These are phyloP conservation scores for Xanthostigma xanthostigma DNA, from an alignment of 2,888 invertebrate species.

Conservation along the genomic window DNA sequence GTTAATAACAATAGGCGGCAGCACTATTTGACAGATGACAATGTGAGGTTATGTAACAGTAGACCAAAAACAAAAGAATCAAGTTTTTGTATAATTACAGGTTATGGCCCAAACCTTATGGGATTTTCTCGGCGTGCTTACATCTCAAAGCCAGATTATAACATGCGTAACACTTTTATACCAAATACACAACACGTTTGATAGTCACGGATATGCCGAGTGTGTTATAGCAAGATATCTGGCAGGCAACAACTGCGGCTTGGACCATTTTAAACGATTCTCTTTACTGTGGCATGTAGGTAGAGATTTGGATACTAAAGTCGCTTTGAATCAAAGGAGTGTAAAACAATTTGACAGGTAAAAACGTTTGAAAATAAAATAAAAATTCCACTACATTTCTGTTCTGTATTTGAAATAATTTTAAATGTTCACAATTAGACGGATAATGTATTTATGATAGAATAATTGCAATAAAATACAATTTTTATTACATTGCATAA, in stretches of 20 bases:
- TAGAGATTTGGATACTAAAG: constrained; percentile 43
- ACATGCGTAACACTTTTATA: constrained; percentile 55
- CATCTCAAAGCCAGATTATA: constrained; percentile 39
- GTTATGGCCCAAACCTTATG: constrained; percentile 53
- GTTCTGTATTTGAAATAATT: too few species aligned
- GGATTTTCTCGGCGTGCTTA: constrained; percentile 46
- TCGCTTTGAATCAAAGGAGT: constrained; percentile 26
- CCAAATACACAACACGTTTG: constrained; percentile 59
- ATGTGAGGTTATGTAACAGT: neutral
- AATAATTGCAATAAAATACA: too few species aligned
- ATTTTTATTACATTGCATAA: too few species aligned
- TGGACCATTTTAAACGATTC: constrained; percentile 49
- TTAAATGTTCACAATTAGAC: too few species aligned
- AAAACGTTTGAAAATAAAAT: constrained; percentile 6
- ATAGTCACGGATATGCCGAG: constrained; percentile 43
- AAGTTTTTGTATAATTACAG: constrained; percentile 23
- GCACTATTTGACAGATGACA: too few species aligned
- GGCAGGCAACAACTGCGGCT: constrained; percentile 28
- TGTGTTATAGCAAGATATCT: constrained; percentile 44
- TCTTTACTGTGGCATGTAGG: constrained; percentile 63
- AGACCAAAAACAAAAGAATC: neutral
- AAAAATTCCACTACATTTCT: too few species aligned
- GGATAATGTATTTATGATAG: too few species aligned
- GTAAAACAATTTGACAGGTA: constrained; percentile 46
- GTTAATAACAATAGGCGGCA: neutral